Conservation (phyloP, 2,797 vertebrate species). For the Phoeniculus purpureus region DNA sequence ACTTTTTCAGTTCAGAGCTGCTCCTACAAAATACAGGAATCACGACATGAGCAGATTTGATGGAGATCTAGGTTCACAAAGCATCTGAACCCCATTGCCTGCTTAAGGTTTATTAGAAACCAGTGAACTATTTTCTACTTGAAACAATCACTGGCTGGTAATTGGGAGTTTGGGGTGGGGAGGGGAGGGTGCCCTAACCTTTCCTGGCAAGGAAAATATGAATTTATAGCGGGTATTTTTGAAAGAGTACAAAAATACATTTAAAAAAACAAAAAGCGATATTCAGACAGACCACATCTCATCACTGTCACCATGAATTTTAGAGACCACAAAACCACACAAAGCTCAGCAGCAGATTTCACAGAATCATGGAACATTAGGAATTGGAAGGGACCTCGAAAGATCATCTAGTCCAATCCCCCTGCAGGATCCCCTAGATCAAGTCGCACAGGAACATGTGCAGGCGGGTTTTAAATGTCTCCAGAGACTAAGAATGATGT, state of each 20-base stretch:
- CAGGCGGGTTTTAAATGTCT: no score
- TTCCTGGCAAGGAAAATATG: neutral
- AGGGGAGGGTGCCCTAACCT: no score
- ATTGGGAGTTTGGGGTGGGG: no score
- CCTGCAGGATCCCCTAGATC: no score
- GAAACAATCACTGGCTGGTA: neutral
- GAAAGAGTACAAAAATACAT: neutral
- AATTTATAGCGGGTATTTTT: neutral
- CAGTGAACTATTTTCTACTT: neutral
- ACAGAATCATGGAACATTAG: no score
- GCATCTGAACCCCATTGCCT: neutral
- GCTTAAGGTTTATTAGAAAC: neutral
- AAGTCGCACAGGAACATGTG: no score
- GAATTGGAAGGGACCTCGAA: no score
- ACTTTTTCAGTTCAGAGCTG: neutral
- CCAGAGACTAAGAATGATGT: neutral
- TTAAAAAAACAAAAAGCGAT: neutral
- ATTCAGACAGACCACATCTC: neutral
- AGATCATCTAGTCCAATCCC: no score
- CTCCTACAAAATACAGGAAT: neutral
- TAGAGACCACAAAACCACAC: neutral
- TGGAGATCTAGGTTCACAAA: neutral
- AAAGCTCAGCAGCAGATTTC: neutral
- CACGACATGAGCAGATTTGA: neutral
- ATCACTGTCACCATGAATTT: neutral